These are phyloP conservation scores for Thamnaconus septentrionalis DNA, from an alignment of 2,113 vertebrate species.

Conservation along the genomic window DNA sequence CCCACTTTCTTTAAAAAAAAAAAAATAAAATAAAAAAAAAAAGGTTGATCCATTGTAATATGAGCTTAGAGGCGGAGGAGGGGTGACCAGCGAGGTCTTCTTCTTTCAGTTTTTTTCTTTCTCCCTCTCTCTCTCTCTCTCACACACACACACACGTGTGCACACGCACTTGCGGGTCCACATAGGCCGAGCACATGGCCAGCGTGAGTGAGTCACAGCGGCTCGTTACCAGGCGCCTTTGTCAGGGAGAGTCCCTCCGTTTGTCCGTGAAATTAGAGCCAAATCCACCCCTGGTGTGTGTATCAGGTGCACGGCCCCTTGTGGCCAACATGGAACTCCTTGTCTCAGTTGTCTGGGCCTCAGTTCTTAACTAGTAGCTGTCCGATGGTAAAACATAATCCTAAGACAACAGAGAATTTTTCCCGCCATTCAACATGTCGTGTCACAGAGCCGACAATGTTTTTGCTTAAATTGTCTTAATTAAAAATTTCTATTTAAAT, in stretches of 20 bases:
- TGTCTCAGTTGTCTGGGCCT: conserved; percentile 42
- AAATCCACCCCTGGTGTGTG: conserved; percentile 29
- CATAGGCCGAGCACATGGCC: conserved; percentile 59
- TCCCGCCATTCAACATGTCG: too few species aligned
- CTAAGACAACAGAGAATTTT: too few species aligned
- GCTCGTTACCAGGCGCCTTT: conserved; percentile 60
- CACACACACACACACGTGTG: background rate
- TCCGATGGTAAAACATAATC: too few species aligned
- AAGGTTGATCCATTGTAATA: too few species aligned
- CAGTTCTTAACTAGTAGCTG: too few species aligned
- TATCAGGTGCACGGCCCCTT: conserved; percentile 63
- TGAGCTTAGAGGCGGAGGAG: too few species aligned
- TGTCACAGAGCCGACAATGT: too few species aligned
- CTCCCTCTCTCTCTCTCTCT: conserved; percentile 10
- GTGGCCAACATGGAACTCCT: conserved; percentile 56
- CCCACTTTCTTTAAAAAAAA: too few species aligned
- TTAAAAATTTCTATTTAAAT: too few species aligned
- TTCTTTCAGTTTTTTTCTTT: conserved; percentile 21
- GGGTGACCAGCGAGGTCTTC: background rate
- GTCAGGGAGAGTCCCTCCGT: conserved; percentile 70
- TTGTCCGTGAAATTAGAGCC: conserved; percentile 55
- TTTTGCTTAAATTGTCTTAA: too few species aligned
- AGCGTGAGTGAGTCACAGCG: conserved; percentile 63
- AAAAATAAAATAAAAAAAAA: too few species aligned
- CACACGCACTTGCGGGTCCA: conserved; percentile 6